Evolutionary conservation across 2,113 vertebrate species (phyloP), one percentile per base, ranked within the genome.

Genomic region (Megalops atlanticus): DNA sequence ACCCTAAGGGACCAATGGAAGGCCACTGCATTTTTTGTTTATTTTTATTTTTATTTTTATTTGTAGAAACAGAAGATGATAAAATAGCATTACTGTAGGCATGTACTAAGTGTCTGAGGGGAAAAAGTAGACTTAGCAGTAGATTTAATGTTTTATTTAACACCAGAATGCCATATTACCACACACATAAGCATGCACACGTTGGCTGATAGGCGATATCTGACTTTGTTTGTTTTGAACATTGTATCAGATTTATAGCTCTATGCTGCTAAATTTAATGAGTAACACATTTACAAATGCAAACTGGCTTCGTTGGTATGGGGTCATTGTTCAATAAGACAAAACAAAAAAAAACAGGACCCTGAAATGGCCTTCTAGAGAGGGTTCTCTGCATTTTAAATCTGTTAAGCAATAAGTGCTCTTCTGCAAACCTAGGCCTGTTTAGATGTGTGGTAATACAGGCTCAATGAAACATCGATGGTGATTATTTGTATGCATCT

Each of bases 1-100:
- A 77, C 77, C 77, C 75, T 79, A 18, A 39, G 81, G 76, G 81
- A 83, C 76, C 81, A 83, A 78, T 52, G 35, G 36, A 64, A 64
- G 81, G 38, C 77, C 58, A 68, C 36, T 14, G 52, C 33, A n/a
- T 68, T 31, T 24, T n/a, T 64, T 64, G 4, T 73, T 52, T 12
- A 27, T 72, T 33, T 49, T 49, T 18, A 35, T 45, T 14, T 52
- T 38, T 21, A 21, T 74, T 38, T 36, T 40, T 24, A 40, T 38
- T 35, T 39, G 39, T 43, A 74, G 38, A 40, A 74, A 74, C 21
- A 68, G n/a, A 58, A 6, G 27, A 54, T 39, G 5, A 24, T 5
- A 16, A 52, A 79, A 79, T 12, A 4, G 6, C 36, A 49, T 49
- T 35, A 24, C 40, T 39, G 8, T 43, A 40, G n/a, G 36, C 12